Conservation (phyloP, 2,113 vertebrate species). For the Felis chaus region DNA sequence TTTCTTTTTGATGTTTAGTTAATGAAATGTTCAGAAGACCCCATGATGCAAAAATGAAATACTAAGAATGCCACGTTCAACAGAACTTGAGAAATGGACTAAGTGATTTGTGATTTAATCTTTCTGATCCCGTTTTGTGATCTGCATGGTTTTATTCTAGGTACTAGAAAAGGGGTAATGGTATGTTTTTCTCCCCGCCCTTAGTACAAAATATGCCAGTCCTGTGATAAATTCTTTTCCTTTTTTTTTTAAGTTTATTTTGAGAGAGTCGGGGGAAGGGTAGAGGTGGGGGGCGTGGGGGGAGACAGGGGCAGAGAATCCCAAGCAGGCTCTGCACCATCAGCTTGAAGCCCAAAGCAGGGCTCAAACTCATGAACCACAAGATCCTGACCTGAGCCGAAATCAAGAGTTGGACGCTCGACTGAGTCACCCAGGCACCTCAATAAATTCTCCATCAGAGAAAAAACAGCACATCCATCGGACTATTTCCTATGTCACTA, state of each 20-base stretch:
- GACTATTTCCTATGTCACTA: neutral
- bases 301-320: too few relatives aligned
- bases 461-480: neutral
- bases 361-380: too few relatives aligned
- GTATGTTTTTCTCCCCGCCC: too few relatives aligned
- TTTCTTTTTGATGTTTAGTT: neutral
- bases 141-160: neutral
- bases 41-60: neutral
- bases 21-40: neutral
- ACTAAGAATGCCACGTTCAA: neutral
- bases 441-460: neutral
- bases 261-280: too few relatives aligned
- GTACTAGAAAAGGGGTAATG: neutral
- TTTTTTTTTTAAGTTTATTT: too few relatives aligned
- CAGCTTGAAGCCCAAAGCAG: too few relatives aligned
- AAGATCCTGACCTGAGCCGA: too few relatives aligned
- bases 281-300: too few relatives aligned
- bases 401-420: too few relatives aligned
- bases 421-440: too few relatives aligned
- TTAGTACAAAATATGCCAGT: neutral
- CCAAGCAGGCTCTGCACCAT: too few relatives aligned
- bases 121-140: neutral
- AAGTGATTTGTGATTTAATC: neutral
- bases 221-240: neutral
- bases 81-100: neutral